Conservation (phyloP, 2,797 vertebrate species). For the Lates japonicus region DNA sequence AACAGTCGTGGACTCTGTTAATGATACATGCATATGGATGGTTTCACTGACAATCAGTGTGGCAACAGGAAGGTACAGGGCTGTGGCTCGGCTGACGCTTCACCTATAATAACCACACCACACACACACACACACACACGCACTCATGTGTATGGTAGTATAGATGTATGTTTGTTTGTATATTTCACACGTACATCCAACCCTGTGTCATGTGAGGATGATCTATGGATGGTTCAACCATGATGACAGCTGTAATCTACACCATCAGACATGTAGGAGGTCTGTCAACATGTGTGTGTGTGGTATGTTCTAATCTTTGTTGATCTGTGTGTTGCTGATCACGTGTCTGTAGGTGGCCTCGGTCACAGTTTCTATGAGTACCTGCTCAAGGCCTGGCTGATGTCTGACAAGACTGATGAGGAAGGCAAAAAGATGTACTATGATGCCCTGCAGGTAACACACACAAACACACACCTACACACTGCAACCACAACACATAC, state of each 20-base stretch:
- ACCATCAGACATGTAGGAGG: not conserved
- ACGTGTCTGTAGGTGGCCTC: constrained; percentile 96
- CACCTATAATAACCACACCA: not conserved
- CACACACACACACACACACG: constrained; percentile 3
- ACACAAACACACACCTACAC: constrained; percentile 27
- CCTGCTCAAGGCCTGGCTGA: constrained; percentile 98
- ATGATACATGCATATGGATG: constrained; percentile 81
- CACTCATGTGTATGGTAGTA: not conserved
- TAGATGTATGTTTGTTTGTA: not conserved
- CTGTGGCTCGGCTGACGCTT: constrained; percentile 18
- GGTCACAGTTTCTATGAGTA: constrained; percentile 99
- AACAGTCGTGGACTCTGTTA: constrained; percentile 67
- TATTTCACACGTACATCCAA: constrained; percentile 20
- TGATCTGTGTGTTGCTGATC: constrained; percentile 88
- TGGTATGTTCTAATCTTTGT: constrained; percentile 7
- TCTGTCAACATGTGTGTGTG: constrained; percentile 7
- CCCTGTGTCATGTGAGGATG: not conserved
- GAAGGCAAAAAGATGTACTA: constrained; percentile 98
- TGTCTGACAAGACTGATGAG: constrained; percentile 96
- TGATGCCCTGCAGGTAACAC: constrained; percentile 93
- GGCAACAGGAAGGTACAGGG: constrained; percentile 26
- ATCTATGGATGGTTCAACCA: constrained; percentile 3
- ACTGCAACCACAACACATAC: constrained; percentile 1
- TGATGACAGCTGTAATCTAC: constrained; percentile 13
- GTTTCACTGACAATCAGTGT: constrained; percentile 55